Conservation (phyloP, 2,888 invertebrate genomes). For the Pedicia rivosa region DNA sequence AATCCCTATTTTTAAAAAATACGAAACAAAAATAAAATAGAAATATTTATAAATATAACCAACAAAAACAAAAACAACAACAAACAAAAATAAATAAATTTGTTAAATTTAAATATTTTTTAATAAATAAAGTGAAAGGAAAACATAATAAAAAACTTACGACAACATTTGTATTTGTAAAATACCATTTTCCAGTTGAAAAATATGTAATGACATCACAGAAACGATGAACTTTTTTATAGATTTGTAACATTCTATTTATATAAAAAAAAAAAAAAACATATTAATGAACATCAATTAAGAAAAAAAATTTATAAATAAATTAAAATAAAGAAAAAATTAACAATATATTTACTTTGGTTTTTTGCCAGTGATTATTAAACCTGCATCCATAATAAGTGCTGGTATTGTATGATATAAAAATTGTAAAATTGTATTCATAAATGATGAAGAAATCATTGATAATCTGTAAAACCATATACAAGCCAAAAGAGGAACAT, state of each 20-base stretch:
- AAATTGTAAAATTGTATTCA: constrained; percentile 14
- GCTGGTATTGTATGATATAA: constrained; percentile 49
- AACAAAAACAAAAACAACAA: too few species aligned
- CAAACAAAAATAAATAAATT: too few species aligned
- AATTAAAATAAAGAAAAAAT: not conserved
- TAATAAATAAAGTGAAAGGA: too few species aligned
- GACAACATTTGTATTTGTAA: constrained; percentile 45
- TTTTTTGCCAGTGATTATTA: constrained; percentile 35
- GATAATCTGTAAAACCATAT: constrained; percentile 49
- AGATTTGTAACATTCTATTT: constrained; percentile 57
- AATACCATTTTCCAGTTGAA: constrained; percentile 52
- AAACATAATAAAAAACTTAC: not conserved
- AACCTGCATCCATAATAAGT: constrained; percentile 37
- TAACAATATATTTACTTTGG: constrained; percentile 30
- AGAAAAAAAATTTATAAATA: not conserved
- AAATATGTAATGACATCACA: constrained; percentile 59
- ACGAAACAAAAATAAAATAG: not conserved
- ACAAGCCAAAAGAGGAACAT: constrained; percentile 43
- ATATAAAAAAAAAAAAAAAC: constrained; percentile 1
- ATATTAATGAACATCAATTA: not conserved
- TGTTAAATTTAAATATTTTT: too few species aligned
- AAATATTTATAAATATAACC: too few species aligned
- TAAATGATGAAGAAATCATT: constrained; percentile 17
- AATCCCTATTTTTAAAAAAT: constrained; percentile 21
- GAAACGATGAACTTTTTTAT: constrained; percentile 65